These are phyloP conservation scores for Rhinatrema bivittatum DNA, from an alignment of 2,797 vertebrate genomes.

Conservation along the genomic window DNA sequence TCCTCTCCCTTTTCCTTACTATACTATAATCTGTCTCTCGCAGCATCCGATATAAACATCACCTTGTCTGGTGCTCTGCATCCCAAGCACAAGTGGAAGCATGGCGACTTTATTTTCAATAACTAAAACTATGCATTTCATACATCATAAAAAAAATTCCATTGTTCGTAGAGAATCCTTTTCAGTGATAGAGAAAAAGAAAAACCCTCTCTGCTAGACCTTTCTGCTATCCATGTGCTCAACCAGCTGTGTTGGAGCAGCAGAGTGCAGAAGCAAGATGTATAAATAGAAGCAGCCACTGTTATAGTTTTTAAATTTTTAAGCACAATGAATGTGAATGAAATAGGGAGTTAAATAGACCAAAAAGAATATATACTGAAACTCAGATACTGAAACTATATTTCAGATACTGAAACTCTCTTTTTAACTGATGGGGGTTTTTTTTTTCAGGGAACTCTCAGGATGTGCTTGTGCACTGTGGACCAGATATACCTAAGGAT, in stretches of 20 bases:
- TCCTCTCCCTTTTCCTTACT: constrained; percentile 6
- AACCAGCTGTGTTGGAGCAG: neutral
- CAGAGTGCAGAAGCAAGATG: neutral
- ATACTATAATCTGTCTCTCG: constrained; percentile 2
- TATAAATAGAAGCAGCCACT: neutral
- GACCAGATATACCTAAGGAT: too few relatives aligned
- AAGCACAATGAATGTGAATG: neutral
- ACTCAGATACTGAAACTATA: too few relatives aligned
- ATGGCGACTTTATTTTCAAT: constrained; percentile 6
- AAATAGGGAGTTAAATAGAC: neutral
- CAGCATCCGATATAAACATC: neutral
- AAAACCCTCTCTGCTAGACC: neutral
- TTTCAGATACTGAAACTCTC: too few relatives aligned
- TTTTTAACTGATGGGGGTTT: too few relatives aligned
- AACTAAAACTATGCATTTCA: neutral
- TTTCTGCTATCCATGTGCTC: neutral
- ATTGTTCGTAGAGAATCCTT: neutral
- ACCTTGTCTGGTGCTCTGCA: neutral
- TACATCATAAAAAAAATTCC: neutral
- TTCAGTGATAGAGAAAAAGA: neutral
- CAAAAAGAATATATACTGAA: too few relatives aligned
- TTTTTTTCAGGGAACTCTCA: too few relatives aligned
- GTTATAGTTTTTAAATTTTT: neutral
- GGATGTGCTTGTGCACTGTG: too few relatives aligned
- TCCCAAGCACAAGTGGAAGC: neutral